Evolutionary conservation across 2,888 invertebrate species (phyloP).

Genomic region (Trichogramma dendrolimi): DNA sequence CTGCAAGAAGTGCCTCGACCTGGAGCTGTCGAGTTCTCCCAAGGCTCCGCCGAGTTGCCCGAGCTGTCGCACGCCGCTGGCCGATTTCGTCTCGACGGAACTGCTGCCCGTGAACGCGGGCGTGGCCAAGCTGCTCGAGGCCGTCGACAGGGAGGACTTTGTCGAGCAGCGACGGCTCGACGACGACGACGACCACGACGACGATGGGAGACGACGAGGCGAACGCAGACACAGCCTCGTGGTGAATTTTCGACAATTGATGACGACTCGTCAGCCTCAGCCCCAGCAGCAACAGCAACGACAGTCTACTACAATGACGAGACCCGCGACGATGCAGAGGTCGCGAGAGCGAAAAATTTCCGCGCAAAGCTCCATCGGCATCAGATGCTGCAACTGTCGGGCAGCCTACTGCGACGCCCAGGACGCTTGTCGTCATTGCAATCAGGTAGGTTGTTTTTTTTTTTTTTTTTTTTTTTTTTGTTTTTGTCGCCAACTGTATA

Average conservation of each 20-base stretch:
- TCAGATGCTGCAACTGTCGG: constrained; percentile 49
- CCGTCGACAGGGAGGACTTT: constrained; percentile 49
- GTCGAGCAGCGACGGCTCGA: constrained; percentile 25
- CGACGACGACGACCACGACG: constrained; percentile 1
- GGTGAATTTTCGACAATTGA: constrained; percentile 33
- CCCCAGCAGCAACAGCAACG: too few species aligned
- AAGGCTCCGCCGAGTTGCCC: constrained; percentile 54
- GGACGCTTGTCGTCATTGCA: constrained; percentile 59
- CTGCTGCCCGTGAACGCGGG: constrained; percentile 67
- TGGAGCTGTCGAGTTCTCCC: constrained; percentile 45
- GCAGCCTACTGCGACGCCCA: constrained; percentile 40
- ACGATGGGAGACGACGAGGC: constrained; percentile 2
- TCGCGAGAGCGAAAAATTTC: not conserved
- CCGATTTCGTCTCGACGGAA: constrained; percentile 41
- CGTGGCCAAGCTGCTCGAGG: constrained; percentile 60
- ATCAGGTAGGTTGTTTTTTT: constrained; percentile 52
- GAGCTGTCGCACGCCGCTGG: constrained; percentile 56
- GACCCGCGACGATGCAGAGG: not conserved
- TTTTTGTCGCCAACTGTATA: not conserved
- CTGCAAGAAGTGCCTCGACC: constrained; percentile 59
- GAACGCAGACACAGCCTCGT: constrained; percentile 17
- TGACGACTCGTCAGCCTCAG: not conserved
- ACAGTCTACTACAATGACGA: too few species aligned
- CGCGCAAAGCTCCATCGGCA: too few species aligned
- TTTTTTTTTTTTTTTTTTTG: not conserved